Percentiles rank a stretch among this genome's conserved stretches.
phyloP scores from a whole-genome alignment of 2,888 invertebrate species.

The Hirtodrosophila trivittata region DNA sequence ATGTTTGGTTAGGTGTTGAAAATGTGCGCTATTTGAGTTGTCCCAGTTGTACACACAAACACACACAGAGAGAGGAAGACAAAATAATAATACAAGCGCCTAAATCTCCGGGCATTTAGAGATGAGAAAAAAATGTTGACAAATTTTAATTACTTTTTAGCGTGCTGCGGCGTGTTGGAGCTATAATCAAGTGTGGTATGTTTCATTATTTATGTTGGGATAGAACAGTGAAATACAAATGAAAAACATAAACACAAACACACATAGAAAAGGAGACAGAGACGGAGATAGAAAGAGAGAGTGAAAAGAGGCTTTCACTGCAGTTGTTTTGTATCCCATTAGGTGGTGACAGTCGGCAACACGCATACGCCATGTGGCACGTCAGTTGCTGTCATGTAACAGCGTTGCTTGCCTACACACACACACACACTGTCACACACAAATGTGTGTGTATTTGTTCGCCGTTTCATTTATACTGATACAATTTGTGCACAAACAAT shows the following conservation, averaged over 20 bases:
- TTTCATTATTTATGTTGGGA: constrained; percentile 68
- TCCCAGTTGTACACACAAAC: constrained; percentile 7
- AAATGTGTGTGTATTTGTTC: background rate
- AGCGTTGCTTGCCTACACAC: constrained; percentile 41
- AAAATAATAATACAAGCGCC: constrained; percentile 17
- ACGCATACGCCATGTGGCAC: constrained; percentile 74
- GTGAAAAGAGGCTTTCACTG: constrained; percentile 22
- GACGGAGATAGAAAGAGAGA: background rate
- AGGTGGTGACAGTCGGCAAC: constrained; percentile 56
- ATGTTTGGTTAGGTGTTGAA: constrained; percentile 51
- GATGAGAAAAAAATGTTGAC: constrained; percentile 59
- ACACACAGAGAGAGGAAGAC: background rate
- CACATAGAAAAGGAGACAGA: background rate
- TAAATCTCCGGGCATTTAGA: constrained; percentile 26
- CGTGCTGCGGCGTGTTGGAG: constrained; percentile 47
- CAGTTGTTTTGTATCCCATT: constrained; percentile 58
- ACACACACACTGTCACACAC: background rate
- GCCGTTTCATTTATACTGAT: constrained; percentile 11
- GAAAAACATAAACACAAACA: constrained; percentile 5
- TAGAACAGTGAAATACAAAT: constrained; percentile 16
- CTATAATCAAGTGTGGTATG: constrained; percentile 71
- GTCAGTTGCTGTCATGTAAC: constrained; percentile 76
- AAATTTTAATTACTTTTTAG: constrained; percentile 71
- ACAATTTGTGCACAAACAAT: constrained; percentile 60
- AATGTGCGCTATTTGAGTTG: constrained; percentile 27